phyloP scores from a whole-genome alignment of 1,140 invertebrate species.

The Penaeus indicus region DNA sequence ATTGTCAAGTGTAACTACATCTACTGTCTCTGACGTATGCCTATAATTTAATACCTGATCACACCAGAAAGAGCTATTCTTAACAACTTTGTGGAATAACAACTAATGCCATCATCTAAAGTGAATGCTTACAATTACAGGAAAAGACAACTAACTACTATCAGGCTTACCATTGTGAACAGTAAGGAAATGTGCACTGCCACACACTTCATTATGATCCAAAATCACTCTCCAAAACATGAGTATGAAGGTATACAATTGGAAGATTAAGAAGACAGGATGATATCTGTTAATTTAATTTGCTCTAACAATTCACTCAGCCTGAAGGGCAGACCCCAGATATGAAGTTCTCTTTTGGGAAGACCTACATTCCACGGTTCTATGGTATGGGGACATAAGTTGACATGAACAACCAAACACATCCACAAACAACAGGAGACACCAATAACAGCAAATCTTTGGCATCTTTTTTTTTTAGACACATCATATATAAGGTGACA shows the following conservation, averaged over 20 bases:
- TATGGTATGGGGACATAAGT: slow-evolving; percentile 45
- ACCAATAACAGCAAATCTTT: slow-evolving; percentile 64
- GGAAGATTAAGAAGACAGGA: slow-evolving; percentile 54
- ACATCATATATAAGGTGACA: slow-evolving; percentile 51
- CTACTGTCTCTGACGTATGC: slow-evolving; percentile 54
- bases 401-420: slow-evolving; percentile 59
- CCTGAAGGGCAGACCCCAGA: slow-evolving; percentile 27
- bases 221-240: slow-evolving; percentile 40
- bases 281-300: slow-evolving; percentile 45
- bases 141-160: slow-evolving; percentile 60
- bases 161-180: slow-evolving; percentile 44
- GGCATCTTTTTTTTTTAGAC: slow-evolving; percentile 55
- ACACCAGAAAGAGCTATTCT: slow-evolving; percentile 61
- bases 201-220: slow-evolving; percentile 55
- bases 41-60: slow-evolving; percentile 61
- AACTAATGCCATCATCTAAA: slow-evolving; percentile 62
- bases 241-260: slow-evolving; percentile 59
- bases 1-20: slow-evolving; percentile 52
- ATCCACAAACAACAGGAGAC: slow-evolving; percentile 60
- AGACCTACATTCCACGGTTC: slow-evolving; percentile 59
- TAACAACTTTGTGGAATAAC: slow-evolving; percentile 62
- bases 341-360: slow-evolving; percentile 56
- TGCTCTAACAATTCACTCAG: slow-evolving; percentile 4
- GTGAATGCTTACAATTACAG: slow-evolving; percentile 57
- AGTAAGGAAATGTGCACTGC: slow-evolving; percentile 60